Conservation (phyloP, 2,113 vertebrate genomes). For the Oceanites oceanicus region DNA sequence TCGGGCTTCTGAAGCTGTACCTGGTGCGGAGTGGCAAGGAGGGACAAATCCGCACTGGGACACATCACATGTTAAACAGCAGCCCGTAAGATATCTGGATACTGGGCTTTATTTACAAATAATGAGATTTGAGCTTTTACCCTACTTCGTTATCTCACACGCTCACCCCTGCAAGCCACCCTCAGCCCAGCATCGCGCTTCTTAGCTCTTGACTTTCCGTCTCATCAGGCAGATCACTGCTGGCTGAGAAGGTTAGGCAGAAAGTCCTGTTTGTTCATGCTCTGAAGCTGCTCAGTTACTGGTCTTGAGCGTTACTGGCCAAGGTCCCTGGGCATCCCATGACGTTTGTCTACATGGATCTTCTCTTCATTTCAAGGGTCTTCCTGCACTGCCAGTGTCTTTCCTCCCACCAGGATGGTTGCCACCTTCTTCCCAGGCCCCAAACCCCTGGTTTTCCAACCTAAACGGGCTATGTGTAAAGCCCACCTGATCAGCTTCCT, state of each 20-base stretch:
- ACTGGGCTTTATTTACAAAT: not conserved
- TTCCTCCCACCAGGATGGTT: not conserved
- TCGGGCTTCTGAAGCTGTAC: not conserved
- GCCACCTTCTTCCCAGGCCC: not conserved
- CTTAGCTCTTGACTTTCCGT: not conserved
- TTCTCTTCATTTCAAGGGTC: not conserved
- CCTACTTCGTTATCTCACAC: not conserved
- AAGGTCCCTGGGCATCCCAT: not conserved
- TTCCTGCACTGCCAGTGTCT: not conserved
- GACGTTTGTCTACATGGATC: rapidly evolving
- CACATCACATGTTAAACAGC: not conserved
- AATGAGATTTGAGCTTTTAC: not conserved
- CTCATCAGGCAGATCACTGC: not conserved
- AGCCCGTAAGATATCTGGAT: not conserved
- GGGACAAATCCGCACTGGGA: not conserved
- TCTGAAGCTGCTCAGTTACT: not conserved
- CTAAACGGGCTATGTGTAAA: not conserved
- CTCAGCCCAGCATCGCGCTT: not conserved
- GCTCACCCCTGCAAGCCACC: not conserved
- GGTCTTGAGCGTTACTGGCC: not conserved
- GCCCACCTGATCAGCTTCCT: not conserved
- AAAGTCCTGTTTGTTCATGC: not conserved
- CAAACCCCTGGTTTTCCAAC: not conserved
- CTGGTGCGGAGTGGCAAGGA: not conserved
- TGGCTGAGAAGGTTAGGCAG: not conserved